These are phyloP conservation scores for Drosophila lacteicornis DNA, from an alignment of 1,140 invertebrate genomes.

Conservation along the genomic window DNA sequence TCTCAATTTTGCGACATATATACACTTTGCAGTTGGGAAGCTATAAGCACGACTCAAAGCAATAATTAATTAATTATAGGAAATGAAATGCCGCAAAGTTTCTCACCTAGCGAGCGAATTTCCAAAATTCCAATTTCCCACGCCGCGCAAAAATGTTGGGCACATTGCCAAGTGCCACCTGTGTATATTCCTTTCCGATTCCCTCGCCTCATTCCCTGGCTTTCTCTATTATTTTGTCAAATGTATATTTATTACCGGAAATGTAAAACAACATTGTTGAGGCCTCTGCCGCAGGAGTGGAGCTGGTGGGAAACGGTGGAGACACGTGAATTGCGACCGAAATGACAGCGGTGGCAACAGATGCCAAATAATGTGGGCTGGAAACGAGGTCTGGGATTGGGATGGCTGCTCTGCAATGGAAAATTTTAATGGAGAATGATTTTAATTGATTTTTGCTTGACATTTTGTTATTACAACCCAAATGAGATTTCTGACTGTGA, in stretches of 20 bases:
- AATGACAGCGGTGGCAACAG: constrained; percentile 73
- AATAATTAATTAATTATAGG: constrained; percentile 79
- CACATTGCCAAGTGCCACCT: constrained; percentile 65
- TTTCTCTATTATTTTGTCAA: constrained; percentile 72
- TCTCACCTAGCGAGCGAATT: constrained; percentile 68
- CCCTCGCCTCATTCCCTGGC: background rate
- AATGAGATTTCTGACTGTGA: constrained; percentile 59
- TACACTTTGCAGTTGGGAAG: constrained; percentile 12
- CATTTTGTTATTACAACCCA: constrained; percentile 71
- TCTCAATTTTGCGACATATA: background rate
- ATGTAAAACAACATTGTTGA: constrained; percentile 75
- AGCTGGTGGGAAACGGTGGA: background rate
- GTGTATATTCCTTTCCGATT: background rate
- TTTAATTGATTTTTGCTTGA: constrained; percentile 76
- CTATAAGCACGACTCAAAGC: constrained; percentile 59
- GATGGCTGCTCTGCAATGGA: constrained; percentile 35
- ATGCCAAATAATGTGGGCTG: constrained; percentile 53
- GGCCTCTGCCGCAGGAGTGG: background rate
- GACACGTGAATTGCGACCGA: constrained; percentile 45
- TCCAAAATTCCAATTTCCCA: constrained; percentile 76
- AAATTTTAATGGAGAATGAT: constrained; percentile 69
- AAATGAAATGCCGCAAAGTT: constrained; percentile 82
- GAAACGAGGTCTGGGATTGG: background rate
- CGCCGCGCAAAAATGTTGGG: constrained; percentile 56
- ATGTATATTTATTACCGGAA: constrained; percentile 81